Percentiles rank a stretch among this genome's conserved stretches.
Conservation (phyloP, 2,797 vertebrate species). For the Bryconaethiops microstoma region DNA sequence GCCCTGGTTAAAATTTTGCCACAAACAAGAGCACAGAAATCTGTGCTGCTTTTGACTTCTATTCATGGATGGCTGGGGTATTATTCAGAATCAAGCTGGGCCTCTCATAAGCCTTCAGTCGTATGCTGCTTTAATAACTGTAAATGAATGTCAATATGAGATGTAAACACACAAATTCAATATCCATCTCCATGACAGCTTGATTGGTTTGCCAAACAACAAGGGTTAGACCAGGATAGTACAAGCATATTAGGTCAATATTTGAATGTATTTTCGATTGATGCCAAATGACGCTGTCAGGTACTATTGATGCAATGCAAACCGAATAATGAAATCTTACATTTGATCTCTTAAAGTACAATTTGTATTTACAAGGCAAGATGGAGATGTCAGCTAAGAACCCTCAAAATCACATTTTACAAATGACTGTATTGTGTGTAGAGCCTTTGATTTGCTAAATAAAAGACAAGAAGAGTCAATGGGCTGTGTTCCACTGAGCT, state of each 20-base stretch:
- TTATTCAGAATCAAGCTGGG: background rate
- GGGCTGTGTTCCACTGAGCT: slow-evolving; percentile 25
- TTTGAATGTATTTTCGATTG: too few relatives aligned
- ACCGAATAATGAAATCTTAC: too few relatives aligned
- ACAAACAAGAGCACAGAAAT: background rate
- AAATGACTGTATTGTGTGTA: background rate
- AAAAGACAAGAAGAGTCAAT: slow-evolving; percentile 23
- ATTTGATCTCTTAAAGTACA: too few relatives aligned
- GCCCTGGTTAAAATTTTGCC: background rate
- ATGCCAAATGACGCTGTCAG: too few relatives aligned
- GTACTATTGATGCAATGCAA: too few relatives aligned
- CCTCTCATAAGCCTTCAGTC: background rate
- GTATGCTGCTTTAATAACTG: slow-evolving; percentile 25
- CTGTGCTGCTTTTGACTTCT: background rate
- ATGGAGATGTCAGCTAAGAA: background rate
- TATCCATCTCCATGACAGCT: slow-evolving; percentile 46
- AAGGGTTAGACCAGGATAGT: slow-evolving; percentile 45
- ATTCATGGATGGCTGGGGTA: background rate
- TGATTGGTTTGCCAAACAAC: slow-evolving; percentile 53
- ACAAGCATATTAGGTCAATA: too few relatives aligned
- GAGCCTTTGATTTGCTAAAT: slow-evolving; percentile 18
- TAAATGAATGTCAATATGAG: slow-evolving; percentile 57
- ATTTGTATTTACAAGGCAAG: slow-evolving; percentile 23
- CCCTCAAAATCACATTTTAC: background rate
- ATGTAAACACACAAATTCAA: slow-evolving; percentile 63